Evolutionary conservation across 2,888 invertebrate species (phyloP).

Genomic region (Antheraea yamamai): DNA sequence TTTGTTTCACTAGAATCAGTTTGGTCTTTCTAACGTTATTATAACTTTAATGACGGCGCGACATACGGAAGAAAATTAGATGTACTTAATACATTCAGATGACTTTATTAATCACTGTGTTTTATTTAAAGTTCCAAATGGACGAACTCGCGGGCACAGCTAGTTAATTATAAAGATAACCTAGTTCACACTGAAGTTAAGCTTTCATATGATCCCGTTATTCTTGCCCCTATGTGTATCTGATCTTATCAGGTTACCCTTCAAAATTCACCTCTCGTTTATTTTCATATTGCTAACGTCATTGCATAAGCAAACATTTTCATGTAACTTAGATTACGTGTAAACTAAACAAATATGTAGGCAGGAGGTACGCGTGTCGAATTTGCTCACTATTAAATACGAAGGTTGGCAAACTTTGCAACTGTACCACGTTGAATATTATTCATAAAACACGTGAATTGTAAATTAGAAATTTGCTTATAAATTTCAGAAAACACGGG

Average conservation of each 20-base stretch:
- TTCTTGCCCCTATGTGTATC: too few relatives aligned
- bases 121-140: too few relatives aligned
- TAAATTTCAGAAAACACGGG: neutral
- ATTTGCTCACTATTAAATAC: neutral
- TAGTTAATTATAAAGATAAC: too few relatives aligned
- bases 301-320: neutral
- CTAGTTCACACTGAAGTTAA: too few relatives aligned
- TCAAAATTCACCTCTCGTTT: neutral
- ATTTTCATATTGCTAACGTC: neutral
- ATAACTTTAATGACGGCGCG: too few relatives aligned
- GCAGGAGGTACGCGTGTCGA: neutral
- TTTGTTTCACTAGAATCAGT: too few relatives aligned
- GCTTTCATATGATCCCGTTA: too few relatives aligned
- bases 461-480: neutral
- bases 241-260: neutral
- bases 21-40: too few relatives aligned
- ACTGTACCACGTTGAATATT: neutral
- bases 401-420: slow-evolving; percentile 1
- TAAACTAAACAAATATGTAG: neutral
- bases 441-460: neutral
- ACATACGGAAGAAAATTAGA: too few relatives aligned
- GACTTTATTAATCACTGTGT: too few relatives aligned
- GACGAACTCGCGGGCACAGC: too few relatives aligned
- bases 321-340: neutral
- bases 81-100: too few relatives aligned